These are phyloP conservation scores for Antheraea assamensis DNA, from an alignment of 2,888 invertebrate genomes.

Conservation along the genomic window DNA sequence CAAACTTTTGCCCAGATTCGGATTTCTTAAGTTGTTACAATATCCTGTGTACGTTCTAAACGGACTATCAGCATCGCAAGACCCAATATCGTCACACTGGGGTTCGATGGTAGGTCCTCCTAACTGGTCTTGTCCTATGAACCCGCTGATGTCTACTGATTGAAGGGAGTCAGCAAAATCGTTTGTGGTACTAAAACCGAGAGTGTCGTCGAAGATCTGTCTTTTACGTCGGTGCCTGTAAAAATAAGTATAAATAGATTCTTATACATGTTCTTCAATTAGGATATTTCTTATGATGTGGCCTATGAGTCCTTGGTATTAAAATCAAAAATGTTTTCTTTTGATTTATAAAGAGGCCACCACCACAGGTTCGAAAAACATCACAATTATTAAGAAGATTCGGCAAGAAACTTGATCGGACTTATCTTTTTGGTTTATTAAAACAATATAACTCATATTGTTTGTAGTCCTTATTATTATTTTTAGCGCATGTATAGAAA, in stretches of 20 bases:
- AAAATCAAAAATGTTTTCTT: neutral
- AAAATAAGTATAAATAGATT: slow-evolving; percentile 24
- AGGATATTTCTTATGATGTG: neutral
- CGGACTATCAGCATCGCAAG: slow-evolving; percentile 87
- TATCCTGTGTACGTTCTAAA: slow-evolving; percentile 91
- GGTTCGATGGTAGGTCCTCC: slow-evolving; percentile 85
- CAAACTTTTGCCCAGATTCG: slow-evolving; percentile 90
- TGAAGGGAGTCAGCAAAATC: slow-evolving; percentile 90
- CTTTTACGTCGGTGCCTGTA: slow-evolving; percentile 84
- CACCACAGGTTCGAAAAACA: no score
- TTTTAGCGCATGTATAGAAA: no score
- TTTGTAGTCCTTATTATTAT: no score
- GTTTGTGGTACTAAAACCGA: slow-evolving; percentile 74
- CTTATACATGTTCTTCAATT: neutral
- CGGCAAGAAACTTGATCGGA: no score
- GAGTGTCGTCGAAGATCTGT: slow-evolving; percentile 85
- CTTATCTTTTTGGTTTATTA: no score
- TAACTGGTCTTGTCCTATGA: slow-evolving; percentile 83
- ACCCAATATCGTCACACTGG: slow-evolving; percentile 86
- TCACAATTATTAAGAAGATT: no score
- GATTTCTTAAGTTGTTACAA: slow-evolving; percentile 93
- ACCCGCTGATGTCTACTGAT: slow-evolving; percentile 88
- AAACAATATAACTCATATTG: no score
- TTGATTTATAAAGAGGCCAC: neutral
- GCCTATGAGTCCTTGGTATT: neutral